Evolutionary conservation across 2,797 vertebrate genomes (phyloP).

Genomic region (Oophaga sylvatica): DNA sequence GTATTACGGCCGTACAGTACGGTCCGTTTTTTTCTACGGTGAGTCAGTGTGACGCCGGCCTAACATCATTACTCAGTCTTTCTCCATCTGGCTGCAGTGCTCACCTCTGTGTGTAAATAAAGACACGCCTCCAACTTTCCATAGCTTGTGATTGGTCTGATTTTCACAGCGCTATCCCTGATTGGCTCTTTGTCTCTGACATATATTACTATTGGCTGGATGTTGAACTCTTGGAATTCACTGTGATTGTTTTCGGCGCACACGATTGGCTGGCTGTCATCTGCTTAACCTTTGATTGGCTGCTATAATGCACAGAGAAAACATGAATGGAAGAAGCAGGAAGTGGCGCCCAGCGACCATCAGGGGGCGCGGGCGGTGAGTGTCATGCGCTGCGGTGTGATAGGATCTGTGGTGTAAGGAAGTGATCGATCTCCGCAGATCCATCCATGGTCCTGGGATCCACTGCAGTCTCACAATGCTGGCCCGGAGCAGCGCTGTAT

Average conservation of each 20-base stretch:
- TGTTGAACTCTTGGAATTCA: too few relatives aligned
- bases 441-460: not conserved
- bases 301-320: not conserved
- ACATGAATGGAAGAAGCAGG: not conserved
- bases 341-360: not conserved
- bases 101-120: not conserved
- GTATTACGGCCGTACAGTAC: too few relatives aligned
- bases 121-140: not conserved
- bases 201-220: not conserved
- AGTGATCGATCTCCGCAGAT: too few relatives aligned
- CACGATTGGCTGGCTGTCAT: constrained; percentile 29
- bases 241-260: not conserved
- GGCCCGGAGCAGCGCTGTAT: not conserved
- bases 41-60: too few relatives aligned
- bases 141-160: not conserved
- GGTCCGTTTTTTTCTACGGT: too few relatives aligned
- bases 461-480: constrained; percentile 9
- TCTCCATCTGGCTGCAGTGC: not conserved
- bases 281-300: constrained; percentile 8
- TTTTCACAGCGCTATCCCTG: not conserved
- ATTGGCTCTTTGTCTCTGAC: not conserved
- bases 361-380: not conserved
- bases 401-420: not conserved
- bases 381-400: not conserved
- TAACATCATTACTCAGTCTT: too few relatives aligned